These are phyloP conservation scores for Carcina quercana DNA, from an alignment of 2,888 invertebrate genomes.

Conservation along the genomic window DNA sequence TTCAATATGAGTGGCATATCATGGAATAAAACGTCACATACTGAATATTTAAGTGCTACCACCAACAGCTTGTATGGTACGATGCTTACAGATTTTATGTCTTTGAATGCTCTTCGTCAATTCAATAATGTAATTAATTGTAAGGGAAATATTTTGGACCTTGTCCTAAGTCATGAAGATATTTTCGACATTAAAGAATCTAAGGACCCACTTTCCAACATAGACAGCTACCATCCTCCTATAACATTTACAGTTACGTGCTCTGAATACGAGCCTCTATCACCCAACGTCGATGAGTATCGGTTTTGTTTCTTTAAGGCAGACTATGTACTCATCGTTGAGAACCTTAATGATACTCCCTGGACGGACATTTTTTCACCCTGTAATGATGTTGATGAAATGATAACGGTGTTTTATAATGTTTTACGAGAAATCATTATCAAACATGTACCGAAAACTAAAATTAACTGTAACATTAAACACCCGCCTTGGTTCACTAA, in stretches of 20 bases:
- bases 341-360: background rate
- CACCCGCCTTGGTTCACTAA: background rate
- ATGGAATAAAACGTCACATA: background rate
- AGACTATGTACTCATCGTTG: background rate
- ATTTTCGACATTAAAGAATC: background rate
- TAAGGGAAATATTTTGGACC: background rate
- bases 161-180: background rate
- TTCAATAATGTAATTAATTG: background rate
- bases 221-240: background rate
- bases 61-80: background rate
- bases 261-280: background rate
- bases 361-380: background rate
- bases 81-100: background rate
- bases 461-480: background rate
- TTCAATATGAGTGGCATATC: conserved; percentile 5
- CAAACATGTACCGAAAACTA: background rate
- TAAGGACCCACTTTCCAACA: background rate
- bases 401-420: background rate
- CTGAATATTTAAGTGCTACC: background rate
- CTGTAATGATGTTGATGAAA: background rate
- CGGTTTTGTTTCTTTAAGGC: no score
- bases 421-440: background rate
- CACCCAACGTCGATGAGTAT: no score
- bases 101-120: background rate
- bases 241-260: background rate